phyloP scores from a whole-genome alignment of 2,888 invertebrate genomes.

The Chydorus sphaericus region DNA sequence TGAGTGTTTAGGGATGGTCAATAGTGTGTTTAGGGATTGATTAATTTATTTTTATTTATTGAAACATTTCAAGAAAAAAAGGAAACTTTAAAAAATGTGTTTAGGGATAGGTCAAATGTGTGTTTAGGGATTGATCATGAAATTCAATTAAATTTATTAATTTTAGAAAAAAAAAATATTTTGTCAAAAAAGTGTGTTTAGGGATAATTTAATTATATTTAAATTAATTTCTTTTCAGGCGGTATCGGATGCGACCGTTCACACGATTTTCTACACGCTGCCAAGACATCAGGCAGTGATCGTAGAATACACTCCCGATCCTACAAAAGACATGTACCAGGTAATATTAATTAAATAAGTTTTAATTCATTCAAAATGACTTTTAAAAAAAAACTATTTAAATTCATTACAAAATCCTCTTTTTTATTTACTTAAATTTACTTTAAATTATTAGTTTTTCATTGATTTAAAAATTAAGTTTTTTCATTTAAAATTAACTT shows the following conservation, averaged over 20 bases:
- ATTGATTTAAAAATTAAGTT: neutral
- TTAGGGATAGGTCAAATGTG: no score
- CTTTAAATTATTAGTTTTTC: neutral
- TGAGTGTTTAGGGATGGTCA: no score
- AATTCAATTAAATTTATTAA: no score
- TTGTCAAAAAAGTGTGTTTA: neutral
- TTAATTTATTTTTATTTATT: constrained; percentile 3
- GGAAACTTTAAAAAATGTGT: no score
- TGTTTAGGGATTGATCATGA: no score
- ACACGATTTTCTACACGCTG: constrained; percentile 93
- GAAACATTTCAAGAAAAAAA: no score
- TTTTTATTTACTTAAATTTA: neutral
- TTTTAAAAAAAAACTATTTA: constrained; percentile 13
- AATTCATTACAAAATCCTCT: neutral
- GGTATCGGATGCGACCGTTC: constrained; percentile 81
- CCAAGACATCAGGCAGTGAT: constrained; percentile 93
- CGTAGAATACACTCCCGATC: constrained; percentile 60
- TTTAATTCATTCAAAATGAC: constrained; percentile 6
- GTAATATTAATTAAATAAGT: constrained; percentile 35
- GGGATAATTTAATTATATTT: neutral
- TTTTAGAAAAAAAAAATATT: neutral
- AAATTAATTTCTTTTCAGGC: constrained; percentile 42
- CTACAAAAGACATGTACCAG: constrained; percentile 83
- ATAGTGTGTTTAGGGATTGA: neutral
- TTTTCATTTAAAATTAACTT: neutral